Base-by-base conservation (phyloP, 2,113 vertebrate species). In the Plectropomus leopardus region DNA sequence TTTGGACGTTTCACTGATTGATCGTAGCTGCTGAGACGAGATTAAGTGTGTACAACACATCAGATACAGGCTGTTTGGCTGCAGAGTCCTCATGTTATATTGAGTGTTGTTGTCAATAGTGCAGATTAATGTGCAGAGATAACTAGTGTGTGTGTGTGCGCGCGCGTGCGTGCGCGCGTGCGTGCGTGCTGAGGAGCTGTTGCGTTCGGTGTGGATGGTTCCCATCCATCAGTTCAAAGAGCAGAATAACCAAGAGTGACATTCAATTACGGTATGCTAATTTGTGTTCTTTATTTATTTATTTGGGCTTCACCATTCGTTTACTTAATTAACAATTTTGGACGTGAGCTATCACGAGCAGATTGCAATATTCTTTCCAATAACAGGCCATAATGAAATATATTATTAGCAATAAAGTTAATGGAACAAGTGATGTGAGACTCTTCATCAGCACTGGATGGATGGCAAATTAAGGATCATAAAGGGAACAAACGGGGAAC, bases 191-290 rank as follows among this genome's bases (percentile, higher is more conserved):
- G 26, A 67, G 55, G 54, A 48, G 54, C 19, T 16, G 30, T 32
- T 40, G 78, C 60, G 42, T 32, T 17, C 75, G 80, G 50, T 59
- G 81, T 76, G 72, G 66, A 85, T 73, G 69, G 23, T 65, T 51
- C 81, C 83, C 80, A 91, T 89, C 86, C 90, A 87, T 92, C 90
- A 87, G 69, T 89, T 87, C 81, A 91, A 91, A 88, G 83, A 92
- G 88, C 82, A 88, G 78, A 92, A 90, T 83, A 90, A 92, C 87
- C 80, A 86, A 89, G 88, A 92, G 91, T 95, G 92, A 90, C 93
- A 93, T 94, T 94, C 88, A 92, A 94, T 93, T 94, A 93, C 59
- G 54, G 19, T 92, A 93, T 94, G 93, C 86, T 93, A 94, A 93
- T 94, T 84, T 87, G 69, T 78, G 69, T 86, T 81, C 47, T 89